Base-by-base conservation (phyloP, 2,113 vertebrate species). In the Chitala chitala region DNA sequence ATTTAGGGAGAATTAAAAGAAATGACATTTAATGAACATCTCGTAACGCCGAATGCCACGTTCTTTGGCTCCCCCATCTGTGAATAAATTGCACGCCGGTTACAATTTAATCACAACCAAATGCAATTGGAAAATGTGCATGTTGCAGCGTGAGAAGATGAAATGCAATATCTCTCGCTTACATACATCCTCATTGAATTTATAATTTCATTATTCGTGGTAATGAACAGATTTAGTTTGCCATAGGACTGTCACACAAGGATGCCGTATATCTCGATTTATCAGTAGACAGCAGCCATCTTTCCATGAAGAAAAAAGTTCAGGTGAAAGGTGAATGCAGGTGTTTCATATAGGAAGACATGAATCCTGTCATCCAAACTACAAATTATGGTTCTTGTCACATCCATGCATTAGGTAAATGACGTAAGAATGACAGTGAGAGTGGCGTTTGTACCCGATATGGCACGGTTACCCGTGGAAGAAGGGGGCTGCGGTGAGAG, bases 1-100 rank as follows among this genome's bases (percentile, higher is more conserved):
- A 81, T 81, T 76, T 84, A 73, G 68, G 53, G 48, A 38, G 56
- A 79, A 82, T 74, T 76, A 77, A 79, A 71, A 75, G 78, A 69
- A 74, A 77, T 63, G 58, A 71, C n/a, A 44, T 68, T 66, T 76
- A 78, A 78, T 76, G 74, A 78, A 78, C 71, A 69, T 72, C 69
- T 66, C 53, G 72, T 68, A 75, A 71, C 73, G 69, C 64, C 36
- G 44, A 38, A 75, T 75, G 77, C 75, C 77, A 78, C 58, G 72
- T 78, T 75, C 73, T 53, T 61, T 72, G 58, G 72, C 71, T 72
- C 69, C 40, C 46, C 42, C 53, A 69, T 56, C 63, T 70, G 73
- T 78, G 74, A 78, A 78, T 76, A 78, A 75, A 78, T 76, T 76
- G 70, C 74, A 69, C 76, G 74, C 74, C 77, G 51, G 69, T 38